Conservation (phyloP, 1,140 invertebrate genomes). For the Caenorhabditis briggsae region DNA sequence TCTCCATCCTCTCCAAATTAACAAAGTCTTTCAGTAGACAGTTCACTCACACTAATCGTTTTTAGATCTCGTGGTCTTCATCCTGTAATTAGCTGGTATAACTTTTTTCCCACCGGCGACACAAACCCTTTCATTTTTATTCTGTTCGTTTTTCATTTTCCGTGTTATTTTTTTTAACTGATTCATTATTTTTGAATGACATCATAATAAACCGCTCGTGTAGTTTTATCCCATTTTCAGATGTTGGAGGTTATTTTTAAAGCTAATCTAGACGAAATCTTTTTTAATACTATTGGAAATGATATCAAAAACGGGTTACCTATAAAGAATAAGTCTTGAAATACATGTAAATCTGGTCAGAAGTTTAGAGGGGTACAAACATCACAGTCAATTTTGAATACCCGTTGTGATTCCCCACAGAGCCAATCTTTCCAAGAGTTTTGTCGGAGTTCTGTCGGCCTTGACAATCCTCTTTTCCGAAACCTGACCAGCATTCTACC, state of each 20-base stretch:
- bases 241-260: background rate
- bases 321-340: too few relatives aligned
- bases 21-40: slow-evolving; percentile 19
- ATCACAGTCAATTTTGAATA: too few relatives aligned
- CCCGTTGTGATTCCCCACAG: too few relatives aligned
- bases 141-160: background rate
- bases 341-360: too few relatives aligned
- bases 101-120: slow-evolving; percentile 3
- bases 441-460: too few relatives aligned
- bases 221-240: background rate
- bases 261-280: too few relatives aligned
- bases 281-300: too few relatives aligned
- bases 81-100: slow-evolving; percentile 50
- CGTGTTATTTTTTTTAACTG: background rate
- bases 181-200: background rate
- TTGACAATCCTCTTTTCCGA: too few relatives aligned
- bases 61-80: slow-evolving; percentile 47
- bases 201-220: background rate
- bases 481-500: too few relatives aligned
- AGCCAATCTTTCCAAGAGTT: too few relatives aligned
- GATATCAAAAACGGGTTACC: too few relatives aligned
- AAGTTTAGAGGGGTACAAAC: too few relatives aligned
- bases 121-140: background rate
- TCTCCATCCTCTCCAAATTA: background rate
- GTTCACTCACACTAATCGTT: slow-evolving; percentile 26